Percentiles rank a stretch among this genome's conserved stretches.
phyloP scores from a whole-genome alignment of 1,140 invertebrate genomes.

The Drosophila lowei region DNA sequence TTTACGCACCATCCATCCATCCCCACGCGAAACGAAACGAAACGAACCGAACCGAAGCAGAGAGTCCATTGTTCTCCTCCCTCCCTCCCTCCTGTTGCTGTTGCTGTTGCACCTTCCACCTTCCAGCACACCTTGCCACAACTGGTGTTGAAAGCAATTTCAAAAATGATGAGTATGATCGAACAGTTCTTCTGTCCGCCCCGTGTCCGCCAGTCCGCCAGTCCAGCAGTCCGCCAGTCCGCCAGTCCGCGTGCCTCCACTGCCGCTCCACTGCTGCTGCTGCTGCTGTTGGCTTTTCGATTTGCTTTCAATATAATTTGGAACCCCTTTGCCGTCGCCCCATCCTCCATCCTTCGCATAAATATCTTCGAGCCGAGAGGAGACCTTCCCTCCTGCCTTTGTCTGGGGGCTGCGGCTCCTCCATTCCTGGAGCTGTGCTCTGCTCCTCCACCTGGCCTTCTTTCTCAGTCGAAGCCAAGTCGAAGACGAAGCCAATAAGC shows the following conservation, averaged over 20 bases:
- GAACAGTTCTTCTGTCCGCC: constrained; percentile 54
- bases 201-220: no score
- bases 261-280: constrained; percentile 5
- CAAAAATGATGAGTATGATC: constrained; percentile 83
- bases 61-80: no score
- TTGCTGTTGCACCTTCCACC: no score
- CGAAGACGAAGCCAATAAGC: constrained; percentile 82
- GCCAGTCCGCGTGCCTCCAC: constrained; percentile 6
- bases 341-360: constrained; percentile 31
- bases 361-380: constrained; percentile 50
- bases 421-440: not conserved
- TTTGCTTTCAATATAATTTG: constrained; percentile 78
- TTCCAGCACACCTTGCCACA: constrained; percentile 42
- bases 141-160: constrained; percentile 83
- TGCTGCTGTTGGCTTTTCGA: constrained; percentile 75
- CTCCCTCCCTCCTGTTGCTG: no score
- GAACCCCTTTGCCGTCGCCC: constrained; percentile 7
- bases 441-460: constrained; percentile 27
- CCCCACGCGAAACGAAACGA: no score
- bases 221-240: no score
- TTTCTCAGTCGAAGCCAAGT: constrained; percentile 3
- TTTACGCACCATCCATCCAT: constrained; percentile 58
- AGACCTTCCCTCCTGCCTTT: constrained; percentile 33
- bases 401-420: not conserved
- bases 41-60: no score